Percentiles rank a stretch among this genome's conserved stretches.
Evolutionary conservation across 2,888 invertebrate genomes (phyloP).

Genomic region (Pollenia labialis): DNA sequence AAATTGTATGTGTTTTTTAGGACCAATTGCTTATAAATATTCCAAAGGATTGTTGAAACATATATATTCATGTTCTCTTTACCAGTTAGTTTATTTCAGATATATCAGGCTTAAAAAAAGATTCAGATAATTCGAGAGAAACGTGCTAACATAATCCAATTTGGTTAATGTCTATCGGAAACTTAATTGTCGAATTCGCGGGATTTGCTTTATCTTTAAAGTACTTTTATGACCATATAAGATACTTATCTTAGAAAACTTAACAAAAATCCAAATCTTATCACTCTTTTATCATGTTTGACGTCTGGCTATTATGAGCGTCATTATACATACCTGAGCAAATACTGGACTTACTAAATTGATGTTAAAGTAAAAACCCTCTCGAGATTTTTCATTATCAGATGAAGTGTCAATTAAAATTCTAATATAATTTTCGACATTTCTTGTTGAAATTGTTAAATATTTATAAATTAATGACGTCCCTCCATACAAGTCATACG

Average conservation of each 20-base stretch:
- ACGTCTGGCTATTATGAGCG: background rate
- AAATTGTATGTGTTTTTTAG: no score
- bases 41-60: no score
- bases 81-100: no score
- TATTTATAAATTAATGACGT: constrained; percentile 28
- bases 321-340: no score
- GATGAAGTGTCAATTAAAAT: constrained; percentile 15
- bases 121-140: background rate
- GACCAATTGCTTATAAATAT: no score
- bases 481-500: background rate
- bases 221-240: background rate
- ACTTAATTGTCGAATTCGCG: background rate
- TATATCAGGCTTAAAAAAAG: background rate
- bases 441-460: background rate
- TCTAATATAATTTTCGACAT: background rate
- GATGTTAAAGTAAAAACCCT: background rate
- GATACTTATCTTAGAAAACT: background rate
- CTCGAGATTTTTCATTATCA: background rate
- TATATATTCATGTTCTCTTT: no score
- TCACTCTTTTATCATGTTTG: background rate
- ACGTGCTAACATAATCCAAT: background rate
- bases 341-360: no score
- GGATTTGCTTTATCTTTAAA: constrained; percentile 3
- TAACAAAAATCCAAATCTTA: background rate
- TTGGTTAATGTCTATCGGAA: background rate